Percentiles rank a stretch among this genome's conserved stretches.
phyloP scores from a whole-genome alignment of 2,888 invertebrate species.

The Quadriops clusia region DNA sequence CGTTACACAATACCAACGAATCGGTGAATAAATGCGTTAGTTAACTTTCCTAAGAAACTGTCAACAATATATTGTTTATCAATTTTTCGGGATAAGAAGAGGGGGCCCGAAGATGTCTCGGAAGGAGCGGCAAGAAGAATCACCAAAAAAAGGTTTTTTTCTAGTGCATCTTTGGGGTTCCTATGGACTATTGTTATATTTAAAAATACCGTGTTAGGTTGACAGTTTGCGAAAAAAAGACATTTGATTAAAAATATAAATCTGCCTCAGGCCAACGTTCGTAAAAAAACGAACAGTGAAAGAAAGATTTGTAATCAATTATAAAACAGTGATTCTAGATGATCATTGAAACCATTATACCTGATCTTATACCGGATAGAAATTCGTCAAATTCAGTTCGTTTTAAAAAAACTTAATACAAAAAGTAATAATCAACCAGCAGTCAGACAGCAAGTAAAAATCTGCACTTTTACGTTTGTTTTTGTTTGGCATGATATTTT shows the following conservation, averaged over 20 bases:
- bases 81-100: no score
- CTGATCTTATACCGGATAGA: conserved; percentile 33
- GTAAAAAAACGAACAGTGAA: conserved; percentile 33
- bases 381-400: conserved; percentile 30
- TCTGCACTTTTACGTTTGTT: conserved; percentile 33
- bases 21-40: no score
- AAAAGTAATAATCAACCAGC: conserved; percentile 37
- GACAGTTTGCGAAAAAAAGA: conserved; percentile 22
- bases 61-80: no score
- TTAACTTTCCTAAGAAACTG: no score
- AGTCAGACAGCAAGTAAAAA: conserved; percentile 36
- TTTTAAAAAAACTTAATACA: conserved; percentile 19
- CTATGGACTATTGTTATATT: conserved; percentile 8
- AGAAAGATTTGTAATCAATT: conserved; percentile 30
- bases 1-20: no score
- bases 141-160: no score
- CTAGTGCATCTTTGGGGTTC: no score
- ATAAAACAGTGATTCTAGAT: conserved; percentile 29
- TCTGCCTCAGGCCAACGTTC: conserved; percentile 34
- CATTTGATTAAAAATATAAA: conserved; percentile 19
- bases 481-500: conserved; percentile 24
- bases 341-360: conserved; percentile 27
- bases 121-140: no score
- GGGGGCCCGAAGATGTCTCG: no score
- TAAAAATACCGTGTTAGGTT: conserved; percentile 30